Evolutionary conservation across 2,888 invertebrate genomes (phyloP).

Genomic region (Boloria selene): DNA sequence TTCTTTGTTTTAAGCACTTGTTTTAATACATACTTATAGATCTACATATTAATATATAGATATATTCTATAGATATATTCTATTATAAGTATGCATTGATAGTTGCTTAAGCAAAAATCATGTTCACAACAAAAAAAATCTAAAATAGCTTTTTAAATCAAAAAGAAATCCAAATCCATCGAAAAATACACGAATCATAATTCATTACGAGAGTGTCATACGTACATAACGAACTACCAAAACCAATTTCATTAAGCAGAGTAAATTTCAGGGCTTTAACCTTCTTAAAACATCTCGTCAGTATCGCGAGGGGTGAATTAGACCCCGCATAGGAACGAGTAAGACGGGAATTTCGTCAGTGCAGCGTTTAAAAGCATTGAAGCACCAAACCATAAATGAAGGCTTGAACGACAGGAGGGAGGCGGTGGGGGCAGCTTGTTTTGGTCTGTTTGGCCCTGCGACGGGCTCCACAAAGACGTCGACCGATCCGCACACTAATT

Average conservation of each 20-base stretch:
- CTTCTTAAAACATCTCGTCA: conserved; percentile 24
- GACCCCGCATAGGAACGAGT: conserved; percentile 33
- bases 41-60: no score
- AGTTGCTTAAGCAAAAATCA: no score
- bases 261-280: conserved; percentile 20
- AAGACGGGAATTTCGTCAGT: conserved; percentile 46
- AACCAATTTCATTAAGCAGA: conserved; percentile 19
- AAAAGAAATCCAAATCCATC: no score
- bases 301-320: conserved; percentile 26
- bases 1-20: neutral
- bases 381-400: conserved; percentile 53
- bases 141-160: no score
- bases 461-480: conserved; percentile 79
- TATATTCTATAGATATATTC: no score
- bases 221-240: conserved; percentile 4
- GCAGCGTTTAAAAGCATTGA: conserved; percentile 47
- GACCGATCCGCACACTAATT: conserved; percentile 82
- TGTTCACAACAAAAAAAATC: no score
- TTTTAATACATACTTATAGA: neutral
- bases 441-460: conserved; percentile 82
- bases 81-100: no score
- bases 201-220: neutral
- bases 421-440: conserved; percentile 67
- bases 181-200: no score
- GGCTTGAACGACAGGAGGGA: conserved; percentile 62